Conservation (phyloP, 2,888 invertebrate genomes). For the Xiphydria camelus region DNA sequence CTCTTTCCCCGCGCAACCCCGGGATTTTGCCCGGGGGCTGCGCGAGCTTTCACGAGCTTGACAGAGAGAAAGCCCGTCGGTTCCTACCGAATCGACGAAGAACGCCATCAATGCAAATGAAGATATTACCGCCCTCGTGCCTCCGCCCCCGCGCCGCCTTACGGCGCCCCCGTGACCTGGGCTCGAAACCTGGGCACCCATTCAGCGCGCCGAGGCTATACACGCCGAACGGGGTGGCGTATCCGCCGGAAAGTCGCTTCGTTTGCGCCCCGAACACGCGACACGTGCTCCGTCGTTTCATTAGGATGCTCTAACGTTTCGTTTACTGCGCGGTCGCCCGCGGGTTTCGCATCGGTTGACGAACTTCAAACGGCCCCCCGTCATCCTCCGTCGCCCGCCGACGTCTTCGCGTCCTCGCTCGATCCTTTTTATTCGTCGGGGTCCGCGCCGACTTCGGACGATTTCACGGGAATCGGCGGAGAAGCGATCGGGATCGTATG, state of each 20-base stretch:
- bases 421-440: no score
- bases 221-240: background rate
- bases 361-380: background rate
- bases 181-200: constrained; percentile 8
- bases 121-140: constrained; percentile 25
- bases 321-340: background rate
- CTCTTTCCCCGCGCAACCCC: background rate
- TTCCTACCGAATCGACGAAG: constrained; percentile 12
- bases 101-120: constrained; percentile 37
- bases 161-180: constrained; percentile 13
- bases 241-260: background rate
- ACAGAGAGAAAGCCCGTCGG: constrained; percentile 13
- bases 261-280: constrained; percentile 1
- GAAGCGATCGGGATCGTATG: no score
- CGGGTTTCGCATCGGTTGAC: background rate
- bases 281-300: constrained; percentile 9
- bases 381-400: no score
- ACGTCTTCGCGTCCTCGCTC: no score
- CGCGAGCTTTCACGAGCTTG: background rate
- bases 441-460: no score
- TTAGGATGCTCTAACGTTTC: background rate
- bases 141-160: constrained; percentile 1
- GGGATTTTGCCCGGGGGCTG: background rate
- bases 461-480: no score
- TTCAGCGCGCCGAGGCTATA: background rate